phyloP scores from a whole-genome alignment of 1,140 invertebrate species.

The Drosophila watanabei region DNA sequence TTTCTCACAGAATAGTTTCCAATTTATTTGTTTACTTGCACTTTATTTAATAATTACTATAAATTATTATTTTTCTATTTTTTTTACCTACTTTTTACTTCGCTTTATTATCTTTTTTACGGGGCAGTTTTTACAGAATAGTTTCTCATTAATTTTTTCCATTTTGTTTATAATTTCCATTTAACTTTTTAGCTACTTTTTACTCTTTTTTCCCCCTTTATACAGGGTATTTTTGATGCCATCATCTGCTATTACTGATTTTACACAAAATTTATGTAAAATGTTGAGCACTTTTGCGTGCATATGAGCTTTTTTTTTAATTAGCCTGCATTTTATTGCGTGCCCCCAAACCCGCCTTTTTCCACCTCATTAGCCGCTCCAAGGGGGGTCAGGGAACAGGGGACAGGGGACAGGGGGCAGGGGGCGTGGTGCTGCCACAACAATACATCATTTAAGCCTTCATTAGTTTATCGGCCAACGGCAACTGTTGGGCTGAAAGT shows the following conservation, averaged over 20 bases:
- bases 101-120: too few species aligned
- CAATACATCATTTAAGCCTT: conserved; percentile 80
- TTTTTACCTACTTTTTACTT: too few species aligned
- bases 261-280: conserved; percentile 69
- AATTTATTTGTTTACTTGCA: too few species aligned
- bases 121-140: too few species aligned
- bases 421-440: conserved; percentile 40
- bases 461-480: conserved; percentile 74
- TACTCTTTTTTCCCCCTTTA: background rate
- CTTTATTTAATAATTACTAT: too few species aligned
- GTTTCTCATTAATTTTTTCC: too few species aligned
- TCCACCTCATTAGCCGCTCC: conserved; percentile 29
- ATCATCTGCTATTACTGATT: background rate
- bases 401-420: background rate
- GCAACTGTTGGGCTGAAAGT: conserved; percentile 67
- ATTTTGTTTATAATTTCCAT: background rate
- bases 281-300: conserved; percentile 35
- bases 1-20: too few species aligned
- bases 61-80: too few species aligned
- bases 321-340: conserved; percentile 80
- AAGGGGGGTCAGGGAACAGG: background rate
- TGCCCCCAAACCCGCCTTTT: background rate
- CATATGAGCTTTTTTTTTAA: conserved; percentile 54
- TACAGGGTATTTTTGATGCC: background rate
- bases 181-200: too few species aligned